A percentile compares a stretch with the other conserved stretches of the same genome.
These are phyloP conservation scores for Cuniculus paca DNA, from an alignment of 2,797 vertebrate genomes.

Conservation along the genomic window DNA sequence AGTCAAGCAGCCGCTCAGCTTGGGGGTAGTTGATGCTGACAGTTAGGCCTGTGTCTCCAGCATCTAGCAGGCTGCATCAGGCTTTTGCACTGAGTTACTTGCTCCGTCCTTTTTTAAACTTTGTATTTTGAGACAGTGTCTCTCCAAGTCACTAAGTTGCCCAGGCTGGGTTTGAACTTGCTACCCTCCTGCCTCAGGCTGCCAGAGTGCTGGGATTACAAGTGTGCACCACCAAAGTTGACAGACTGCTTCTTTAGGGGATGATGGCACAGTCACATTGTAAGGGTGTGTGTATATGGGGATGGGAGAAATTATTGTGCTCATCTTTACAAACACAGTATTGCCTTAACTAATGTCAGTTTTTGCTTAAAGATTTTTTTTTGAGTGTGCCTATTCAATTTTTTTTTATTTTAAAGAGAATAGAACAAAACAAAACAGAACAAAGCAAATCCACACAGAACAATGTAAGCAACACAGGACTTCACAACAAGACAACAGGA, in stretches of 20 bases:
- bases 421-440: too few relatives aligned
- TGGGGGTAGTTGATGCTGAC: background rate
- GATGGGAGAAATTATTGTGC: background rate
- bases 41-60: background rate
- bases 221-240: background rate
- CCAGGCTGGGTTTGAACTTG: background rate
- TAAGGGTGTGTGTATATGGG: background rate
- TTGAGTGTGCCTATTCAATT: too few relatives aligned
- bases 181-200: background rate
- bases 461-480: too few relatives aligned
- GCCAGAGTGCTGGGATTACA: background rate
- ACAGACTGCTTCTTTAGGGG: background rate
- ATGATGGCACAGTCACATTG: background rate
- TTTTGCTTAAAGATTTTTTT: slow-evolving; percentile 40
- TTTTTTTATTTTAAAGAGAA: too few relatives aligned
- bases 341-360: background rate
- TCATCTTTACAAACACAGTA: background rate
- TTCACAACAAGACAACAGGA: too few relatives aligned
- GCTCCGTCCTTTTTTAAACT: background rate
- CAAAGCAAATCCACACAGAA: too few relatives aligned
- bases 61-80: background rate
- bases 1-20: background rate
- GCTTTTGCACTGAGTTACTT: background rate
- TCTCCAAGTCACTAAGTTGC: background rate
- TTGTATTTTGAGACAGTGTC: background rate